Conservation (phyloP, 2,797 vertebrate genomes). For the Leptatherina wallacei region DNA sequence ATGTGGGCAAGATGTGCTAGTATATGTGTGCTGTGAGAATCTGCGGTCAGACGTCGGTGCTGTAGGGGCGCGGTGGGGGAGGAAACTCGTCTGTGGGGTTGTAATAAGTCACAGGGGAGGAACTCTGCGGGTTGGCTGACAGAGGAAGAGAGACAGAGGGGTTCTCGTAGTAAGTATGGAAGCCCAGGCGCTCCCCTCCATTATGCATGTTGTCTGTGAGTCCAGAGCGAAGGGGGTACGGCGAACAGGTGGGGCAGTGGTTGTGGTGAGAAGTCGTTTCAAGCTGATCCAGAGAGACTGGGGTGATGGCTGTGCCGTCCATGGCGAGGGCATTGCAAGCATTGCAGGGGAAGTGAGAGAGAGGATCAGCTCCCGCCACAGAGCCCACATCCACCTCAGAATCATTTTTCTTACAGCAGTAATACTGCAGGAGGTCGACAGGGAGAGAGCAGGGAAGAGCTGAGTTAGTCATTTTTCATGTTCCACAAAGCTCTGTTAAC, state of each 20-base stretch:
- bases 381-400: constrained; percentile 85
- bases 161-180: constrained; percentile 89
- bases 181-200: constrained; percentile 89
- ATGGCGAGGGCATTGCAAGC: constrained; percentile 88
- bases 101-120: constrained; percentile 85
- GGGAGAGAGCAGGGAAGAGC: background rate
- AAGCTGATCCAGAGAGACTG: constrained; percentile 73
- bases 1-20: constrained; percentile 11
- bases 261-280: constrained; percentile 55
- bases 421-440: constrained; percentile 84
- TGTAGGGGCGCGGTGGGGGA: constrained; percentile 88
- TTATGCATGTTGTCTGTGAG: constrained; percentile 87
- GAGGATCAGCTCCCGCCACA: constrained; percentile 63
- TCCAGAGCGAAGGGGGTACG: constrained; percentile 85
- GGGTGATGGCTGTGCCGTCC: constrained; percentile 83
- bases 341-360: constrained; percentile 88
- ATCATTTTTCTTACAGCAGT: constrained; percentile 94
- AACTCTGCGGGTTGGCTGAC: constrained; percentile 78
- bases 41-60: constrained; percentile 90
- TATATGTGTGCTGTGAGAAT: constrained; percentile 4
- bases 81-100: constrained; percentile 82
- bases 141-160: constrained; percentile 80
- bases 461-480: background rate
- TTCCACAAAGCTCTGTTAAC: background rate
- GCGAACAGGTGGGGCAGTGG: constrained; percentile 89